Evolutionary conservation across 1,140 invertebrate genomes (phyloP).

Genomic region (Drosophila willistoni): DNA sequence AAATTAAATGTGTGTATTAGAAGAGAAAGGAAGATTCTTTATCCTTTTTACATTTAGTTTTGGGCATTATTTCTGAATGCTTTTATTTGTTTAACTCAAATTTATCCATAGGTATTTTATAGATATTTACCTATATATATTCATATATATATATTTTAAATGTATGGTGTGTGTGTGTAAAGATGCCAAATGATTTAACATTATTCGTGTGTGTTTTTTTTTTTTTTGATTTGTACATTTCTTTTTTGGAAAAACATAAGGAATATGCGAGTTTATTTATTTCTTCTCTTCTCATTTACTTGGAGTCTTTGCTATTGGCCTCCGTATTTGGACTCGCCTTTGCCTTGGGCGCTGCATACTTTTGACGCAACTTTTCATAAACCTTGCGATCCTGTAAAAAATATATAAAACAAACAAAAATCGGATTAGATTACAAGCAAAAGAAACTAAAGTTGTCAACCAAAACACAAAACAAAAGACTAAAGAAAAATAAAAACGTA

Average conservation of each 20-base stretch:
- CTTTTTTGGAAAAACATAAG: conserved; percentile 23
- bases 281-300: not conserved
- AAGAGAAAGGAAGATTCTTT: too few species aligned
- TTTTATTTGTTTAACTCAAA: not conserved
- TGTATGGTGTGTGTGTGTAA: not conserved
- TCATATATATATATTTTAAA: not conserved
- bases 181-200: conserved; percentile 15
- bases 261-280: conserved; percentile 16
- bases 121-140: not conserved
- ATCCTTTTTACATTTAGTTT: not conserved
- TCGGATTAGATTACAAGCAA: not conserved
- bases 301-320: conserved; percentile 5
- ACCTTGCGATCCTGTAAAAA: conserved; percentile 72
- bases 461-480: not conserved
- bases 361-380: conserved; percentile 76
- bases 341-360: conserved; percentile 73
- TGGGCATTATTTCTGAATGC: not conserved
- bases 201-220: conserved; percentile 10
- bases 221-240: conserved; percentile 11
- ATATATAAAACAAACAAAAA: not conserved
- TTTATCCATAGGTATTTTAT: not conserved
- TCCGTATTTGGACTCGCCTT: conserved; percentile 39
- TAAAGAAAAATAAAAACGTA: not conserved
- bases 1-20: conserved; percentile 37
- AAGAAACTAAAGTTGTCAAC: not conserved